Percentiles rank a stretch among this genome's conserved stretches.
Evolutionary conservation across 2,888 invertebrate genomes (phyloP).

Genomic region (Colostygia pectinataria): DNA sequence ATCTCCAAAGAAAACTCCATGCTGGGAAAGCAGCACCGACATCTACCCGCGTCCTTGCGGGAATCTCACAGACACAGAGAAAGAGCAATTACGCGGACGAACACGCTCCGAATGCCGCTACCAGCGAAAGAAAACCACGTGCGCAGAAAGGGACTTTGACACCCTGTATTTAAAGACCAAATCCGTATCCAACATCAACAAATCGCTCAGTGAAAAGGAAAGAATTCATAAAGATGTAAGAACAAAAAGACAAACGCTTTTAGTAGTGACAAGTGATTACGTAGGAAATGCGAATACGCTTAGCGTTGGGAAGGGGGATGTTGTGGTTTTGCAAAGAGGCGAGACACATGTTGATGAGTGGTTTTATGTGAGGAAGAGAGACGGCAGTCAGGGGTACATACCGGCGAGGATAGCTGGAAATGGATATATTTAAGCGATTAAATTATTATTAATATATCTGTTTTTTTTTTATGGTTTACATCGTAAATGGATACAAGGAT

Average conservation of each 20-base stretch:
- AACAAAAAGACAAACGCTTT: constrained; percentile 85
- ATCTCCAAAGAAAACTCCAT: constrained; percentile 84
- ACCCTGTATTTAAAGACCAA: constrained; percentile 85
- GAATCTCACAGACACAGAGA: constrained; percentile 91
- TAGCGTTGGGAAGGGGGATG: constrained; percentile 88
- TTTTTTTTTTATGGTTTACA: not conserved
- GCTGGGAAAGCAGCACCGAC: constrained; percentile 92
- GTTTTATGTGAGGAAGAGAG: constrained; percentile 89
- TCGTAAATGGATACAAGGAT: too few relatives aligned
- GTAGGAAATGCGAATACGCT: constrained; percentile 82
- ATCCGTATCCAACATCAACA: constrained; percentile 62
- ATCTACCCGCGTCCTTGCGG: constrained; percentile 91
- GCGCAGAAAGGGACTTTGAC: constrained; percentile 89
- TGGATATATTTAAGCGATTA: constrained; percentile 84
- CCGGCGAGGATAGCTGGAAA: constrained; percentile 90
- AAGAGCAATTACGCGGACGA: constrained; percentile 84
- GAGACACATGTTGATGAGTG: constrained; percentile 85
- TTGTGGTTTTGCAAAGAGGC: constrained; percentile 84
- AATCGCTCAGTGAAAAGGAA: constrained; percentile 17
- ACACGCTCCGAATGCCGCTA: constrained; percentile 88
- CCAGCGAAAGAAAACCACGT: constrained; percentile 70
- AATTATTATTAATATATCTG: not conserved
- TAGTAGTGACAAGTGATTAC: constrained; percentile 88
- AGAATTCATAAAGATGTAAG: not conserved
- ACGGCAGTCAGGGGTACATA: constrained; percentile 89